Conservation (phyloP, 35 echinoderm and acorn worm genomes). For the Chiridota heheva region DNA sequence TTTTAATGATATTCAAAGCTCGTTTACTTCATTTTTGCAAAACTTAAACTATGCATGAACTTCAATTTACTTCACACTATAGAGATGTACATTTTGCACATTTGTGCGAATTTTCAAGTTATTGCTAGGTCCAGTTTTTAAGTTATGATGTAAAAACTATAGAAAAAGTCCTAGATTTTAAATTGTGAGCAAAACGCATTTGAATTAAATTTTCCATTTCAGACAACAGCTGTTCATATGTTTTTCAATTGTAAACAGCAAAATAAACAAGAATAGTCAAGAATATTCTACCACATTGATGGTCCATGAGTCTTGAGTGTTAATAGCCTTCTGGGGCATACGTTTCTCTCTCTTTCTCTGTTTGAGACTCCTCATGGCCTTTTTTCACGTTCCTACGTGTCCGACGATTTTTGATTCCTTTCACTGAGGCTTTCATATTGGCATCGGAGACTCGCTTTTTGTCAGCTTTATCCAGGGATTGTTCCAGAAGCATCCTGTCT, state of each 20-base stretch:
- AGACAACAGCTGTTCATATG: neutral
- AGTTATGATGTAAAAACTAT: neutral
- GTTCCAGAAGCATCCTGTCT: no score
- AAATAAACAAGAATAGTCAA: neutral
- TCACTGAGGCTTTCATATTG: neutral
- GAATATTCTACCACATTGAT: neutral
- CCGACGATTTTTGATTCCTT: neutral
- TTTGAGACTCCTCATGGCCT: conserved; percentile 36
- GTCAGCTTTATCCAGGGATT: conserved; percentile 3
- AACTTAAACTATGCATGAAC: neutral
- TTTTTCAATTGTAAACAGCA: neutral
- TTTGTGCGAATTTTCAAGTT: no score
- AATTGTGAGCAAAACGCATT: neutral
- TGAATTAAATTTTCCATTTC: no score
- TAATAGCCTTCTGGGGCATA: neutral
- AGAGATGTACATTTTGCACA: no score
- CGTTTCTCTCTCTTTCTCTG: conserved; percentile 27
- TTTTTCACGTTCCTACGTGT: conserved; percentile 27
- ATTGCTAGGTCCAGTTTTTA: neutral
- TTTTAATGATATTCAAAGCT: neutral
- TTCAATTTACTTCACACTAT: neutral
- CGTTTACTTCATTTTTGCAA: neutral
- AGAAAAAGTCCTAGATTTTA: neutral
- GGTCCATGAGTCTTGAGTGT: neutral
- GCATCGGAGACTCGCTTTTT: conserved; percentile 7